Conservation (phyloP, 2,113 vertebrate species). For the Notarius lentiginosus region DNA sequence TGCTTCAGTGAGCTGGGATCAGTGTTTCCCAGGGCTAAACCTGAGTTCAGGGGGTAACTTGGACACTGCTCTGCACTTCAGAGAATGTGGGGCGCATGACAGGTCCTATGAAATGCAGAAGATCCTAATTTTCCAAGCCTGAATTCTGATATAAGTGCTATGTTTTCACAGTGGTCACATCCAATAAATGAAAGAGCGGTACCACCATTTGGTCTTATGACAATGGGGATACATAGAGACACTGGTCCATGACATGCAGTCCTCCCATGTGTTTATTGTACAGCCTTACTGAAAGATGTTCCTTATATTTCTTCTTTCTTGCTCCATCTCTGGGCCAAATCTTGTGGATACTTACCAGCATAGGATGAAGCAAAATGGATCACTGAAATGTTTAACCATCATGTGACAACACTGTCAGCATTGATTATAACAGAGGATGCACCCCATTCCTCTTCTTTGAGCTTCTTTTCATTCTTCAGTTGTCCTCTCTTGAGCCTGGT, state of each 20-base stretch:
- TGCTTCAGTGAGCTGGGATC: neutral
- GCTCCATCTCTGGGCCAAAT: neutral
- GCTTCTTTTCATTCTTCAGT: too few relatives aligned
- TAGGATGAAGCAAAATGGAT: neutral
- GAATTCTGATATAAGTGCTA: too few relatives aligned
- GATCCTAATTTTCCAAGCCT: neutral
- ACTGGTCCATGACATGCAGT: too few relatives aligned
- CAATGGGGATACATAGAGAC: too few relatives aligned
- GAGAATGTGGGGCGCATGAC: neutral
- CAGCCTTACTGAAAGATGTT: too few relatives aligned
- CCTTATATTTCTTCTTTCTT: too few relatives aligned
- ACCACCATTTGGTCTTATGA: too few relatives aligned
- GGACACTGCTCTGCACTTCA: neutral
- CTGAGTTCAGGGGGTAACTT: neutral
- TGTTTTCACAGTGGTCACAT: too few relatives aligned
- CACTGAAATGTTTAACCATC: neutral
- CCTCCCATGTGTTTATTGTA: too few relatives aligned
- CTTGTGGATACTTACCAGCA: neutral
- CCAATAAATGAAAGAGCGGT: too few relatives aligned
- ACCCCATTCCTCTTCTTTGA: too few relatives aligned
- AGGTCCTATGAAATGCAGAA: neutral
- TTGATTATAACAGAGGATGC: neutral
- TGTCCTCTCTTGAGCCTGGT: too few relatives aligned
- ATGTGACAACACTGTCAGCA: neutral
- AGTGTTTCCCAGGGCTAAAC: neutral